Conservation (phyloP, 1,140 invertebrate species). For the Drosophila littoralis region DNA sequence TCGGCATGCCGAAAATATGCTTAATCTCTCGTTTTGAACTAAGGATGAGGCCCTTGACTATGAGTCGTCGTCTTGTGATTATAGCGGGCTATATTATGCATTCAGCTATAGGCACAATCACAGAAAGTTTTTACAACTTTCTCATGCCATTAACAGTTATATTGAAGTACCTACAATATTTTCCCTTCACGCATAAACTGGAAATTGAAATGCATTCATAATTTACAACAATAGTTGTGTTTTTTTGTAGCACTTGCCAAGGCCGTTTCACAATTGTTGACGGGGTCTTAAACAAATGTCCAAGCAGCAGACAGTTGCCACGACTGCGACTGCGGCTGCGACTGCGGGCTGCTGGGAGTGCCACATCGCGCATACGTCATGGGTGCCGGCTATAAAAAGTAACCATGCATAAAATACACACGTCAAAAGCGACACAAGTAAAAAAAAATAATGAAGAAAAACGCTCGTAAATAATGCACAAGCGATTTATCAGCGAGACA, state of each 20-base stretch:
- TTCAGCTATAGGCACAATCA: too few species aligned
- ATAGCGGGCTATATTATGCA: too few species aligned
- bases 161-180: neutral
- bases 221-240: constrained; percentile 22
- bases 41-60: too few species aligned
- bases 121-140: neutral
- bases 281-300: constrained; percentile 20
- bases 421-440: constrained; percentile 8
- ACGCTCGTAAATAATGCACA: constrained; percentile 60
- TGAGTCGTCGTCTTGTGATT: too few species aligned
- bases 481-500: constrained; percentile 66
- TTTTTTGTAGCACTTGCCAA: constrained; percentile 25
- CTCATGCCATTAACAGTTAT: neutral
- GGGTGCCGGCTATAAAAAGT: constrained; percentile 64
- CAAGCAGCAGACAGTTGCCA: constrained; percentile 24
- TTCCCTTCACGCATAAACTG: constrained; percentile 40
- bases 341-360: constrained; percentile 12
- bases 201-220: constrained; percentile 44
- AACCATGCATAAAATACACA: constrained; percentile 53
- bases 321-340: neutral
- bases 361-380: constrained; percentile 71
- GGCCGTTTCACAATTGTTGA: constrained; percentile 36
- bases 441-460: constrained; percentile 6
- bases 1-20: too few species aligned
- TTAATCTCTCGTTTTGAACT: too few species aligned